Base-by-base conservation (phyloP, 2,888 invertebrate genomes). In the Brachypterus glaber region DNA sequence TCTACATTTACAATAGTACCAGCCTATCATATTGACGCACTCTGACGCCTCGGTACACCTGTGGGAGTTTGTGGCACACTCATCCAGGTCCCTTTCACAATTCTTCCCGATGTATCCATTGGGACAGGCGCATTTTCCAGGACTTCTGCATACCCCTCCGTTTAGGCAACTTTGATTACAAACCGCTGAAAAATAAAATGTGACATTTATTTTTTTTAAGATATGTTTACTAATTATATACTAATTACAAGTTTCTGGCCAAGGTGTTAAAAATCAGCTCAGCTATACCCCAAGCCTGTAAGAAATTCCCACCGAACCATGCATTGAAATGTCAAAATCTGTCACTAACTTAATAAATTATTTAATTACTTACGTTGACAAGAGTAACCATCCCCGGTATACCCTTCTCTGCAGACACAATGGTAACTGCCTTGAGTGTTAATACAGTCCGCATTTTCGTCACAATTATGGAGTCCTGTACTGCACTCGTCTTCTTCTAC, bases 21-120 rank as follows among this genome's bases (percentile, higher is more conserved):
- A 88, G 51, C 90, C 90, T 29, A 87, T 87, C 73, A 83, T 83
- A 68, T 90, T 90, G 64, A 87, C 77, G 67, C 90, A 90, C 37
- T 73, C 71, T 35, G 88, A 84, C 50, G 82, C 77, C 49, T 75
- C 72, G 49, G 81, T 79, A 67, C 90, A 90, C 43, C 77, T 72
- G 55, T 81, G 77, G 37, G 76, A 69, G 45, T 77, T 76, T 48
- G 76, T 71, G 12, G 73, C 70, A 68, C 90, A 90, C 69, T 90
- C 91, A 70, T 91, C 85, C 56, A 85, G 72, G 69, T 90, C 91
- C 46, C 82, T 74, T 67, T 89, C 86, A 70, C 91, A 91, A 57
- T 79, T 81, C 52, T 73, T 68, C 43, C 91, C 90, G 34, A 76
- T 77, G 70, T 86, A 90, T 9, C 90, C 90, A 49, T 75, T 73